Conservation (phyloP, 2,113 vertebrate genomes). For the Edolisoma coerulescens region DNA sequence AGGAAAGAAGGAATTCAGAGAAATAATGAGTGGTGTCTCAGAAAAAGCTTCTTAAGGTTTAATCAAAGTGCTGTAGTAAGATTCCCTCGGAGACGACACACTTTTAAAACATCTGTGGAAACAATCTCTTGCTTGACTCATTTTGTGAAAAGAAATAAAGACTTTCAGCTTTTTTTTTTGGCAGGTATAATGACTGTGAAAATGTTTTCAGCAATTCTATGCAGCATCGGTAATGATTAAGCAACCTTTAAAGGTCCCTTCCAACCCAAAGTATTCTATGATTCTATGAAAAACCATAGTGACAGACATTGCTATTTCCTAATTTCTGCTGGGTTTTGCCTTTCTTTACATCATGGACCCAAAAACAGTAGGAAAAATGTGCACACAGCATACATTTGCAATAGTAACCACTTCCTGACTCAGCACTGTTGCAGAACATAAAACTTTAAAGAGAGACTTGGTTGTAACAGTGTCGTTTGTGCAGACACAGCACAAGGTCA, state of each 20-base stretch:
- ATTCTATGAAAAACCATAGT: not conserved
- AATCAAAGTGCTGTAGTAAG: conserved; percentile 2
- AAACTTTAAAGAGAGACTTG: conserved; percentile 27
- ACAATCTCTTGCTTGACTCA: conserved; percentile 5
- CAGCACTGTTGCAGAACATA: not conserved
- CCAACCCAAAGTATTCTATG: not conserved
- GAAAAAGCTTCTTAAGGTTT: not conserved
- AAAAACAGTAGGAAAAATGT: not conserved
- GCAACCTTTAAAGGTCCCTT: not conserved
- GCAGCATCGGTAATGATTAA: not conserved
- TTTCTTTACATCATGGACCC: not conserved
- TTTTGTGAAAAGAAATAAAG: conserved; percentile 37
- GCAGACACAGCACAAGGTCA: conserved; percentile 19
- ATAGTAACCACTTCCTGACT: not conserved
- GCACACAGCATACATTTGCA: not conserved
- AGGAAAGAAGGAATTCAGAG: not conserved
- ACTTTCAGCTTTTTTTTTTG: conserved; percentile 39
- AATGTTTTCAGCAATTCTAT: not conserved
- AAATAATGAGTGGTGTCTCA: not conserved
- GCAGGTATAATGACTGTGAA: not conserved
- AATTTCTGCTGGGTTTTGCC: conserved; percentile 31
- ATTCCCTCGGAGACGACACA: not conserved
- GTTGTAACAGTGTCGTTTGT: not conserved
- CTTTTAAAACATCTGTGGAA: conserved; percentile 33
- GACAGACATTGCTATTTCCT: conserved; percentile 15